Base-by-base conservation (phyloP, 2,888 invertebrate genomes). In the Liodrosophila aerea region DNA sequence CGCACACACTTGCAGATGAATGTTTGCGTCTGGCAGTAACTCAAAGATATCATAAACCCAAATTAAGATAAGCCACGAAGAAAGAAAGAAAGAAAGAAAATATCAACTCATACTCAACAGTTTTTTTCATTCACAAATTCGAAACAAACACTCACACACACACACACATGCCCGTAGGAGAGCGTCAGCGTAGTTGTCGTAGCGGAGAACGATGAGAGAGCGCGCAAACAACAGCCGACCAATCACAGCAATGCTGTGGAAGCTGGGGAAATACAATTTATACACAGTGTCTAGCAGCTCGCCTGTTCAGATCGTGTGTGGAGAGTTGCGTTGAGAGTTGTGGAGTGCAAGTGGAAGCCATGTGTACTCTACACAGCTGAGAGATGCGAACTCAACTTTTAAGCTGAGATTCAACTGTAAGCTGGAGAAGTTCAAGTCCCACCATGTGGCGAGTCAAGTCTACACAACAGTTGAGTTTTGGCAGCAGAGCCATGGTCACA, bases 31-130 rank as follows among this genome's bases (percentile, higher is more conserved):
- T 33, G 43, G 7, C 43, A 56, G 64, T 60, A 57, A 54, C 49
- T 62, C 60, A 52, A 41, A 72, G 84, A 85, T 85, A 80, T 80
- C 80, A 76, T 64, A 76, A 83, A 66, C 50, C 63, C 73, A 64
- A 83, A 81, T 81, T 80, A 73, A 85, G 85, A 81, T 85, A 81
- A 85, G 65, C 59, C 66, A 56, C 54, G 51, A 49, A 5, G 22
- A 15, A 13, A 57, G 33, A 33, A 54, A 81, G 61, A 58, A 72
- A 69, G 72, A 53, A 49, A 62, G 46, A 65, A 59, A 59, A 70
- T 54, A 66, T 9, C 57, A 13, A 34, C 47, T 47, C 67, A 54
- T 16, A 53, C 34, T 36, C 33, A 33, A 29, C 3, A 39, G 39
- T 34, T 50, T 34, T 53, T 45, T 81, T 70, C 73, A 83, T 84